Evolutionary conservation across 2,797 vertebrate species (phyloP).

Genomic region (Anabacerthia variegaticeps): DNA sequence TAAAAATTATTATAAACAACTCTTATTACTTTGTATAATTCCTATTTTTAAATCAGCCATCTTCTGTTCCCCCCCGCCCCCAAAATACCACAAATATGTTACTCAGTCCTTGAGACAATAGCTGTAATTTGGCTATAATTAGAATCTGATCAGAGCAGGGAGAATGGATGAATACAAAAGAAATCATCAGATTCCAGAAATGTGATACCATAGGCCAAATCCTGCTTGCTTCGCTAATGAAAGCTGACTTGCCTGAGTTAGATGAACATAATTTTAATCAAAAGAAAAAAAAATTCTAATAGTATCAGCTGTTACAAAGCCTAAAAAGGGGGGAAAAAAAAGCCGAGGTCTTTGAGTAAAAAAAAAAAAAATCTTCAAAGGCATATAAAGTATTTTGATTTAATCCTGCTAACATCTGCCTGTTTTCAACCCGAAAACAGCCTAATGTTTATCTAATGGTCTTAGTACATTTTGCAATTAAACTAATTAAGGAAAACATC

Average conservation of each 20-base stretch:
- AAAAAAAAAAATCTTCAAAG: conserved; percentile 54
- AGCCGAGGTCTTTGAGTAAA: conserved; percentile 19
- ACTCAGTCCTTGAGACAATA: conserved; percentile 58
- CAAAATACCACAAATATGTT: conserved; percentile 44
- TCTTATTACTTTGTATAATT: conserved; percentile 25
- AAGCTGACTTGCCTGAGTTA: conserved; percentile 16
- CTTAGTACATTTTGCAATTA: conserved; percentile 72
- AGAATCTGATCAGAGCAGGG: conserved; percentile 63
- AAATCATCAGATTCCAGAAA: conserved; percentile 54
- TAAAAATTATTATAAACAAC: neutral
- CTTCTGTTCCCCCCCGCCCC: neutral
- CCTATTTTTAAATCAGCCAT: conserved; percentile 38
- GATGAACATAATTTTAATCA: conserved; percentile 28
- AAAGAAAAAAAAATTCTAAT: neutral
- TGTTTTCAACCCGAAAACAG: conserved; percentile 64
- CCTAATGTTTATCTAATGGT: conserved; percentile 70
- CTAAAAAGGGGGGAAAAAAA: neutral
- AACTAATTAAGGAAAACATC: conserved; percentile 74
- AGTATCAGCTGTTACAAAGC: conserved; percentile 23
- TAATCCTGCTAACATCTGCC: conserved; percentile 74
- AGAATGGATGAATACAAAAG: conserved; percentile 53
- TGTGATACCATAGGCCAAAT: conserved; percentile 50
- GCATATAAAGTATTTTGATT: conserved; percentile 53
- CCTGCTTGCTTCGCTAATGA: conserved; percentile 39
- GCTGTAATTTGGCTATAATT: conserved; percentile 58